These are phyloP conservation scores for Anticlea derivata DNA, from an alignment of 2,888 invertebrate genomes.

Conservation along the genomic window DNA sequence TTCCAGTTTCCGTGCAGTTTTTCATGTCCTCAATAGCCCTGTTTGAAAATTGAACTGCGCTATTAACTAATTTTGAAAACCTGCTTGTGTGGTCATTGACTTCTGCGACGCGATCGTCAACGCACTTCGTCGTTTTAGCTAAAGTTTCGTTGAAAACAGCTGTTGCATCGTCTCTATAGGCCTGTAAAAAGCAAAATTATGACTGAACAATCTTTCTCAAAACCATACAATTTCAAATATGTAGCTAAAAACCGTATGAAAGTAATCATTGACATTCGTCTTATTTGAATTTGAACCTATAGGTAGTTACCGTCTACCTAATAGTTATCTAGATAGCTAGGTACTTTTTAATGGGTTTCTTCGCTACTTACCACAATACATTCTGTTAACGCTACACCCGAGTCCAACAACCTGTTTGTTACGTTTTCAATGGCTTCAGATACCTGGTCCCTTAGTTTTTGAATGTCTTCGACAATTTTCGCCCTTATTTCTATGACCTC, in stretches of 20 bases:
- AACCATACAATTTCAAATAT: too few relatives aligned
- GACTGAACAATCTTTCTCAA: neutral
- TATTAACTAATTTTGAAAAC: constrained; percentile 44
- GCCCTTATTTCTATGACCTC: constrained; percentile 48
- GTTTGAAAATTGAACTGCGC: constrained; percentile 50
- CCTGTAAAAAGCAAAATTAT: constrained; percentile 44
- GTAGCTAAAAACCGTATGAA: too few relatives aligned
- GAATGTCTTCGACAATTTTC: constrained; percentile 49
- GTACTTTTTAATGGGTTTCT: neutral
- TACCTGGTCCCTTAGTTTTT: constrained; percentile 52
- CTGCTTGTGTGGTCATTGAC: constrained; percentile 48
- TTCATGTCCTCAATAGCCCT: constrained; percentile 56
- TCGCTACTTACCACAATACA: constrained; percentile 61
- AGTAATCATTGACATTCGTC: too few relatives aligned
- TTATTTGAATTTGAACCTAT: too few relatives aligned
- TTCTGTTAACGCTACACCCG: constrained; percentile 49
- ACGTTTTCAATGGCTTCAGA: constrained; percentile 50
- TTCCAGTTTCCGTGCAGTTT: constrained; percentile 52
- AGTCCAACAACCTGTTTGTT: constrained; percentile 50
- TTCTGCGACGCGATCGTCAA: constrained; percentile 56
- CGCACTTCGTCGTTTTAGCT: constrained; percentile 52
- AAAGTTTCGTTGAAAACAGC: constrained; percentile 53
- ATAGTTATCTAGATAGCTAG: neutral
- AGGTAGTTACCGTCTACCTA: neutral
- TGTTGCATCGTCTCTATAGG: constrained; percentile 51